Evolutionary conservation across 2,888 invertebrate species (phyloP).

Genomic region (Tetanocera ferruginea): DNA sequence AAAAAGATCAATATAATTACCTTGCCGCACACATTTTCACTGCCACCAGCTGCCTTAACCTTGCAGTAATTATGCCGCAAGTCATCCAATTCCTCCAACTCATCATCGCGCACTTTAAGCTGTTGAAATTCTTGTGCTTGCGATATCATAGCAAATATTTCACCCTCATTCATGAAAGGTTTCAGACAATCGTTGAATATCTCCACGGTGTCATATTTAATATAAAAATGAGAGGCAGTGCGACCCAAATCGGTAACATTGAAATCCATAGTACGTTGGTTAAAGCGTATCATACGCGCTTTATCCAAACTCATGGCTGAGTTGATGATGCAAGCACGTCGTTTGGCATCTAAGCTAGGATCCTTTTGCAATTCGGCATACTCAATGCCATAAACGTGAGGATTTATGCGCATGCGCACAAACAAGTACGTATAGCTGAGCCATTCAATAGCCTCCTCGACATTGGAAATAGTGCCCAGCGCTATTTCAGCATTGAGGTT

Average conservation of each 20-base stretch:
- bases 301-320: conserved; percentile 91
- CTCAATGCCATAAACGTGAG: conserved; percentile 80
- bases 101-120: conserved; percentile 95
- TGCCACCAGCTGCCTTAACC: conserved; percentile 83
- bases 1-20: conserved; percentile 62
- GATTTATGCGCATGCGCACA: conserved; percentile 94
- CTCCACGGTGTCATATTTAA: conserved; percentile 95
- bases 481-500: conserved; percentile 98
- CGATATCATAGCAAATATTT: conserved; percentile 91
- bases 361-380: conserved; percentile 79
- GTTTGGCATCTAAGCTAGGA: conserved; percentile 81
- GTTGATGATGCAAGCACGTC: conserved; percentile 81
- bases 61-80: conserved; percentile 82
- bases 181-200: conserved; percentile 88
- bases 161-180: conserved; percentile 86
- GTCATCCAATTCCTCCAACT: conserved; percentile 89
- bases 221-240: conserved; percentile 97
- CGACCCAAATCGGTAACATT: conserved; percentile 88
- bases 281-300: conserved; percentile 94
- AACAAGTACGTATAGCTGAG: conserved; percentile 96
- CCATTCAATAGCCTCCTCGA: conserved; percentile 98
- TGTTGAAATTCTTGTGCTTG: conserved; percentile 96
- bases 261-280: conserved; percentile 85
- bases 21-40: conserved; percentile 93
- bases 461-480: conserved; percentile 94